These are phyloP conservation scores for Drosophila parabipectinata DNA, from an alignment of 1,140 invertebrate genomes.

Conservation along the genomic window DNA sequence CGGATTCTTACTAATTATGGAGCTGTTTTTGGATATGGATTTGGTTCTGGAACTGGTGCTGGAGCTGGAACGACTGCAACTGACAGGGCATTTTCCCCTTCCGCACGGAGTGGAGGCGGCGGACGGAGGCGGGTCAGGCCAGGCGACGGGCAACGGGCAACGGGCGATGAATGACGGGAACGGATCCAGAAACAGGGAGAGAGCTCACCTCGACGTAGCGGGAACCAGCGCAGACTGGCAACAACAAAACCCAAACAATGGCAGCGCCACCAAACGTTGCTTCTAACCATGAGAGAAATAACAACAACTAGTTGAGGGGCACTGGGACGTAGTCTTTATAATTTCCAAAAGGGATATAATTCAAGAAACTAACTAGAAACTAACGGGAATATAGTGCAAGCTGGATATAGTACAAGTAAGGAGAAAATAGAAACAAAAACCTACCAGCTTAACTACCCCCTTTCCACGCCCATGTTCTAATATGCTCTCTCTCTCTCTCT, in stretches of 20 bases:
- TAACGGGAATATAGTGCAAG: too few species aligned
- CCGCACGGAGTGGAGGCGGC: background rate
- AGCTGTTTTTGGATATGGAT: background rate
- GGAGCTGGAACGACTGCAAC: conserved; percentile 37
- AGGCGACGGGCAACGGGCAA: too few species aligned
- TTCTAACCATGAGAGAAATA: conserved; percentile 34
- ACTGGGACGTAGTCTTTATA: background rate
- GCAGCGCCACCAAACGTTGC: conserved; percentile 26
- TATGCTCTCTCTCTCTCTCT: conserved; percentile 4
- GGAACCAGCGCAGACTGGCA: conserved; percentile 55
- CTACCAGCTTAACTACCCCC: background rate
- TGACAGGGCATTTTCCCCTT: conserved; percentile 70
- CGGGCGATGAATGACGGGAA: background rate
- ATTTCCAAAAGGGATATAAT: background rate
- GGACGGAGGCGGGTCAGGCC: too few species aligned
- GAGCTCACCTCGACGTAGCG: conserved; percentile 56
- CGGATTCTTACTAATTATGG: conserved; percentile 2
- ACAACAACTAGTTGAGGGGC: conserved; percentile 4
- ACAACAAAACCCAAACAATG: conserved; percentile 66
- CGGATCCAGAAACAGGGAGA: conserved; percentile 2
- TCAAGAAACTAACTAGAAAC: background rate
- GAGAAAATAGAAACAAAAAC: too few species aligned
- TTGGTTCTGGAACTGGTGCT: conserved; percentile 5
- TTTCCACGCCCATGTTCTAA: conserved; percentile 15
- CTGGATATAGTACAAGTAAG: too few species aligned